A percentile compares a stretch with the other conserved stretches of the same genome.
Evolutionary conservation across 2,797 vertebrate genomes (phyloP).

Genomic region (Lycodopsis pacificus): DNA sequence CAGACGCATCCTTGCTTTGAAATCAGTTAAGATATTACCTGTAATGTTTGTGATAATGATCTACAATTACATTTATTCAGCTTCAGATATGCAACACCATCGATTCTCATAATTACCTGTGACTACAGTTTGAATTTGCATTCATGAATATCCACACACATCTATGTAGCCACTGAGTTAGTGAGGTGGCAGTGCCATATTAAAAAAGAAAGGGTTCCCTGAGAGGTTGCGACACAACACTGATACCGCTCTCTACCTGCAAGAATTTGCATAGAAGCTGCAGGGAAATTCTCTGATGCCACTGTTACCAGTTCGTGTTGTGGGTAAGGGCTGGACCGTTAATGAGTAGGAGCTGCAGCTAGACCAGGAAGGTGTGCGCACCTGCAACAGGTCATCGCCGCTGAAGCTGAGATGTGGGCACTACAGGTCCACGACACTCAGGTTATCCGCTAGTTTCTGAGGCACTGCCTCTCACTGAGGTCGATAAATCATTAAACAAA

Average conservation of each 20-base stretch:
- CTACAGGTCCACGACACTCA: constrained; percentile 5
- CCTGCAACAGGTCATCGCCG: constrained; percentile 65
- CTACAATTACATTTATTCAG: neutral
- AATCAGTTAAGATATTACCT: neutral
- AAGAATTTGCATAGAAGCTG: constrained; percentile 67
- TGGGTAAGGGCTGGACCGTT: constrained; percentile 30
- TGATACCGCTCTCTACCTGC: neutral
- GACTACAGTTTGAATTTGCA: neutral
- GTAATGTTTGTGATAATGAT: neutral
- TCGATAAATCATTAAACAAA: neutral
- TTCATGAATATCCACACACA: neutral
- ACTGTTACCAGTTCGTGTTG: constrained; percentile 32
- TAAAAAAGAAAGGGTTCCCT: constrained; percentile 10
- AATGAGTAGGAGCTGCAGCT: constrained; percentile 44
- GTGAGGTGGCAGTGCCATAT: neutral
- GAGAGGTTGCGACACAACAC: neutral
- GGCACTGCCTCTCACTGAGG: constrained; percentile 8
- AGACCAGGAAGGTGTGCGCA: constrained; percentile 46
- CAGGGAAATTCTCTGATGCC: constrained; percentile 36
- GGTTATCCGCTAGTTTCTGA: constrained; percentile 6
- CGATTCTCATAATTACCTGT: neutral
- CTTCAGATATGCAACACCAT: neutral
- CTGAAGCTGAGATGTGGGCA: constrained; percentile 4
- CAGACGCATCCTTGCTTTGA: neutral
- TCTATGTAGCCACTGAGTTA: neutral